Percentiles rank a stretch among this genome's conserved stretches.
Evolutionary conservation across 2,113 vertebrate genomes (phyloP).

Genomic region (Cololabis saira): DNA sequence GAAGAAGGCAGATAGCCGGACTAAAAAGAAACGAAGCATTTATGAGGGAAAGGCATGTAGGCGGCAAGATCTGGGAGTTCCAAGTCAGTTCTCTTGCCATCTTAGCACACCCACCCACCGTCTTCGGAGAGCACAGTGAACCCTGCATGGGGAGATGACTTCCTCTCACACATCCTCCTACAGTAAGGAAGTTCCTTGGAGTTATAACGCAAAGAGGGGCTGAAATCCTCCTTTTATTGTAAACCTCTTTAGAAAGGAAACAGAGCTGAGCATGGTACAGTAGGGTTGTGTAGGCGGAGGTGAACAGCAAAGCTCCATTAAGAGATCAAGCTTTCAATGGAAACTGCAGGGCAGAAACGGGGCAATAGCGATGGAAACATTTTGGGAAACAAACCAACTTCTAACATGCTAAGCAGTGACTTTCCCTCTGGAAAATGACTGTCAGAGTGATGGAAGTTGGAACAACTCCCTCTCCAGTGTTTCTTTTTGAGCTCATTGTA

Average conservation of each 20-base stretch:
- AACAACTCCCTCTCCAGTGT: constrained; percentile 28
- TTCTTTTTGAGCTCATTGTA: constrained; percentile 45
- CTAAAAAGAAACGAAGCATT: constrained; percentile 66
- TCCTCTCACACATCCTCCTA: constrained; percentile 69
- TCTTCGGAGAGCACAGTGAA: constrained; percentile 55
- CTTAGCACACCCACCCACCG: constrained; percentile 70
- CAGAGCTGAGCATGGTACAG: constrained; percentile 39
- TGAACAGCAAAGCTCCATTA: constrained; percentile 57
- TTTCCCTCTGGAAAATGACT: constrained; percentile 9
- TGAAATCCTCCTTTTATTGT: constrained; percentile 57
- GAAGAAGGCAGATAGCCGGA: constrained; percentile 74
- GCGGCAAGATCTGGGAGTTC: constrained; percentile 75
- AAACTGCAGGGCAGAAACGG: constrained; percentile 36
- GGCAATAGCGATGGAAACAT: constrained; percentile 1
- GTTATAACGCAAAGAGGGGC: constrained; percentile 45
- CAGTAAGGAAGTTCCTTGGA: constrained; percentile 66
- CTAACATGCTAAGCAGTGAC: constrained; percentile 19
- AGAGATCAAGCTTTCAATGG: constrained; percentile 55
- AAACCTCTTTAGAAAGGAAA: constrained; percentile 57
- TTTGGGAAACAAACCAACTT: constrained; percentile 22
- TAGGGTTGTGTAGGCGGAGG: constrained; percentile 33
- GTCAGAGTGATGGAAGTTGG: constrained; percentile 42
- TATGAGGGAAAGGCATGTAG: constrained; percentile 65
- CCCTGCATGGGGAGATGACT: constrained; percentile 60
- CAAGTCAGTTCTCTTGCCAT: constrained; percentile 77